A percentile compares a stretch with the other conserved stretches of the same genome.
phyloP scores from a whole-genome alignment of 2,797 vertebrate species.

The Girardinus metallicus region DNA sequence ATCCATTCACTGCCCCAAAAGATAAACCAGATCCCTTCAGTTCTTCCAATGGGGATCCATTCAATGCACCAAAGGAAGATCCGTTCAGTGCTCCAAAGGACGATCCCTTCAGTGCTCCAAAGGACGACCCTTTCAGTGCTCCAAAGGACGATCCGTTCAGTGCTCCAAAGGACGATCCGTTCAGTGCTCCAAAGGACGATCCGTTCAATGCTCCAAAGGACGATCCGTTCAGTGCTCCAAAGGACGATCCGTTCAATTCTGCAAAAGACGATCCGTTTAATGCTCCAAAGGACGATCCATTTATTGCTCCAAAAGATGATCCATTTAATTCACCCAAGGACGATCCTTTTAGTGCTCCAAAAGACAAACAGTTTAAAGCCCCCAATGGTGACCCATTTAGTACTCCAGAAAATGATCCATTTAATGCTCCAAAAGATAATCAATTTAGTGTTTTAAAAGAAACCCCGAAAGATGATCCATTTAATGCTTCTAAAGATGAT shows the following conservation, averaged over 20 bases:
- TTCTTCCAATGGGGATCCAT: constrained; percentile 47
- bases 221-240: constrained; percentile 29
- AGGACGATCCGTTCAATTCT: constrained; percentile 43
- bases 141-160: constrained; percentile 38
- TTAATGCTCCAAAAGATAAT: constrained; percentile 28
- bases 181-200: constrained; percentile 30
- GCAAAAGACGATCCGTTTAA: constrained; percentile 53
- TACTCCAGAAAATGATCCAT: constrained; percentile 19
- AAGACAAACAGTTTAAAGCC: constrained; percentile 24
- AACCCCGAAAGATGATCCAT: constrained; percentile 37
- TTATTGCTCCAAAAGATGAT: constrained; percentile 44
- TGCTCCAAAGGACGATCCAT: constrained; percentile 49
- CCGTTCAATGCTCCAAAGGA: constrained; percentile 35
- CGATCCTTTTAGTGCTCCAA: constrained; percentile 36
- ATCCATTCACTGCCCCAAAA: constrained; percentile 48
- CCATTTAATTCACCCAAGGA: constrained; percentile 46
- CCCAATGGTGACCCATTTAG: constrained; percentile 45
- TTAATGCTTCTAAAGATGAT: constrained; percentile 12
- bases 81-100: constrained; percentile 23
- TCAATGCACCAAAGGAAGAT: constrained; percentile 42
- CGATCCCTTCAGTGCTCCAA: constrained; percentile 24
- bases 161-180: constrained; percentile 39
- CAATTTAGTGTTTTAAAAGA: constrained; percentile 38
- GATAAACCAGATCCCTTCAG: constrained; percentile 60
- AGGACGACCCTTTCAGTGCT: constrained; percentile 25